Base-by-base conservation (phyloP, 2,888 invertebrate species). In the Dilophus febrilis region DNA sequence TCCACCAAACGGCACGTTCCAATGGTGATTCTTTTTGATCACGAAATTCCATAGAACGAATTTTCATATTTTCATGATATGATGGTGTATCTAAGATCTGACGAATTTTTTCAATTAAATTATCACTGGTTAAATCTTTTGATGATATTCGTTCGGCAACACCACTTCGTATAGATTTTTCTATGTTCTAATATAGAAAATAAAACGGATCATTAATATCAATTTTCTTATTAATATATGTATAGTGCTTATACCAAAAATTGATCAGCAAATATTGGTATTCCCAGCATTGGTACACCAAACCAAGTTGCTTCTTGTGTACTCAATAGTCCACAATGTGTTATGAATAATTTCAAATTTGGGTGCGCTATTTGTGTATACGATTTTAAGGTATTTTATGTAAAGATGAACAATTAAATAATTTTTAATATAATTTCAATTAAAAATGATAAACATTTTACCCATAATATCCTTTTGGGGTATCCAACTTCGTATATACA, bases 401-500 rank as follows among this genome's bases (percentile, higher is more conserved):
- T 6, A 6, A 22, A 22, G 22, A 22, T 6, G 8, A 22, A 6
- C 8, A 8, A 6, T 22, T 22, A 8, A 22, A 6, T 22, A 6
- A 4, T 6, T 22, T 6, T 22, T 4, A 22, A 22, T 22, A 22
- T 22, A 4, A 8, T 22, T 22, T 6, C 14, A 42, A 41, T 13
- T 42, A 30, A 2, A 1, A 38, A 37, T 16, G 45, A 30, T 8
- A 19, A 22, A 19, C 7, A 3, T 19, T n/a, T n/a, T 48, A 67
- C 68, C 59, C n/a, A 70, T 47, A 34, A 70, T 53, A 46, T 68
- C 69, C 38, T 59, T 62, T 44, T 71, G 70, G 1, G 70, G 67
- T 19, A 67, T 44, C 68, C 68, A 71, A 22, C 58, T 56, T 37
- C 48, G 53, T 2, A 64, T 46, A 44, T 62, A 50, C 0, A 71